Base-by-base conservation (phyloP, 2,888 invertebrate species). In the Epiblema foenella region DNA sequence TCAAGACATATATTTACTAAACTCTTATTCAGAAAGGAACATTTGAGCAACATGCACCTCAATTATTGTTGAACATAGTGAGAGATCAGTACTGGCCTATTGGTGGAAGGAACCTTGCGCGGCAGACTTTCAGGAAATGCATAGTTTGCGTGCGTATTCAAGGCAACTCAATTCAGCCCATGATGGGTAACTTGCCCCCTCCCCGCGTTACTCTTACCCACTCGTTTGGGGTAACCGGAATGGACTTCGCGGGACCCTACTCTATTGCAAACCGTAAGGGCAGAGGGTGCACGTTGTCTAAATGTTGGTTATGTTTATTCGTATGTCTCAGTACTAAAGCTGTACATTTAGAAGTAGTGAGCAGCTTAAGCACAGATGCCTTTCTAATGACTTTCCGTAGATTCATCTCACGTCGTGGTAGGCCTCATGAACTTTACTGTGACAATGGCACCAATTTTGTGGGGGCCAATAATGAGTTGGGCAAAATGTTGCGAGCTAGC, bases 391-490 rank as follows among this genome's bases (percentile, higher is more conserved):
- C 49, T 9, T 52, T 64, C 12, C 66, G 66, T 20, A 39, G 66
- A 66, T 66, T 68, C 15, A 59, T 68, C 4, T 51, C 59, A 2
- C 59, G 59, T 51, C 56, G 58, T 39, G 58, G 58, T 15, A 68
- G 52, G 52, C 68, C 59, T 39, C 56, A 56, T 52, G 68, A 68
- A 11, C 37, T 68, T 58, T 68, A 59, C 20, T 57, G 67, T 58
- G 67, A 67, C 58, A 58, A 58, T 12, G 67, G 66, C 24, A 56
- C 56, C 39, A 57, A 46, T 12, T 66, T 66, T 17, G 57, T 57
- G 12, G 66, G 56, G 42, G 66, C 66, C 20, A 46, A 54, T 29
- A 56, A 65, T 15, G 64, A 64, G 20, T 37, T 52, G n/a, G 65
- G 65, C 12, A 18, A 12, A 37, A 56, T 65, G 54, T 49, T 67